A percentile compares a stretch with the other conserved stretches of the same genome.
Conservation (phyloP, 2,113 vertebrate species). For the Pycnonotus jocosus region DNA sequence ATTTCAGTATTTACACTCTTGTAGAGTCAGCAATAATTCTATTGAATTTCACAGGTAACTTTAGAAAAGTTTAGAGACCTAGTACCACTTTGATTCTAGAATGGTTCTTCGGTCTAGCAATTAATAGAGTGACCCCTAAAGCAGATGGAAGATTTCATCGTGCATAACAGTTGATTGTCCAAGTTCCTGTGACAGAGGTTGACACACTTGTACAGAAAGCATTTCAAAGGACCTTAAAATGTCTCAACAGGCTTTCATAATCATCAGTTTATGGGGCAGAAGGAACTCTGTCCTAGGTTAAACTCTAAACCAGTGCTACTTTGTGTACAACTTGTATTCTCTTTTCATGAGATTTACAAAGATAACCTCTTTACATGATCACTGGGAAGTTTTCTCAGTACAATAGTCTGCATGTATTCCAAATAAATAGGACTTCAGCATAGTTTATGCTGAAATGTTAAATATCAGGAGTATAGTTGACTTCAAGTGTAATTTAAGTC, state of each 20-base stretch:
- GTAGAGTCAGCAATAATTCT: not conserved
- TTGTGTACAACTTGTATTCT: not conserved
- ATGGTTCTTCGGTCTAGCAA: not conserved
- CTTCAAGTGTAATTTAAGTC: not conserved
- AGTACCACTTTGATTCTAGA: not conserved
- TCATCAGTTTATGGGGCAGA: not conserved
- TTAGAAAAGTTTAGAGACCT: not conserved
- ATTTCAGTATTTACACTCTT: not conserved
- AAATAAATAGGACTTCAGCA: not conserved
- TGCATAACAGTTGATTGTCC: not conserved
- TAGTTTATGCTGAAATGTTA: not conserved
- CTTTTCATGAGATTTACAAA: accelerated
- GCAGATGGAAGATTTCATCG: not conserved
- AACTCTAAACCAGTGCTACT: not conserved
- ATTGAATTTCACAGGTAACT: not conserved
- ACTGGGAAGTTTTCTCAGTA: not conserved
- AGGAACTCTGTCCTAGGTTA: not conserved
- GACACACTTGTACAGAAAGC: not conserved
- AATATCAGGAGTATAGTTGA: not conserved
- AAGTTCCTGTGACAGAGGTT: not conserved
- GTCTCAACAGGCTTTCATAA: not conserved
- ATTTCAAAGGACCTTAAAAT: not conserved
- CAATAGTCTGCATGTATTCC: not conserved
- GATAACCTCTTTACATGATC: not conserved
- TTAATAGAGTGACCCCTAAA: not conserved